Evolutionary conservation across 2,888 invertebrate species (phyloP).

Genomic region (Emmelina monodactyla): DNA sequence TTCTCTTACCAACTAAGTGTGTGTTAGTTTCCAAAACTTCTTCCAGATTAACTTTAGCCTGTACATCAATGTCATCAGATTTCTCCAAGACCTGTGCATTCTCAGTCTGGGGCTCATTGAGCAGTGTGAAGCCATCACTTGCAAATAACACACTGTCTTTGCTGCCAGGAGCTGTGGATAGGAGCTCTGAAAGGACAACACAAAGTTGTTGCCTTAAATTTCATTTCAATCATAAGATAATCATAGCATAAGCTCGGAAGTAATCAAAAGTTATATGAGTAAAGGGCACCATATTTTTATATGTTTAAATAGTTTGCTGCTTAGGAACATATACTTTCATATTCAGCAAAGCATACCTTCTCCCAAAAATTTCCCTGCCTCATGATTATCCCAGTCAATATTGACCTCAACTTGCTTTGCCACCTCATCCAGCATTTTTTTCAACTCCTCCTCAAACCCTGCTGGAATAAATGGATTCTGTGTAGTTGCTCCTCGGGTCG

Average conservation of each 20-base stretch:
- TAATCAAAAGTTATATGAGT: too few species aligned
- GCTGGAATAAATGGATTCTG: conserved; percentile 91
- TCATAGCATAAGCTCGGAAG: too few species aligned
- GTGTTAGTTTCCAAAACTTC: conserved; percentile 69
- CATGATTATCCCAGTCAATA: conserved; percentile 44
- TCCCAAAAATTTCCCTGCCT: conserved; percentile 52
- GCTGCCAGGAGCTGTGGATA: conserved; percentile 75
- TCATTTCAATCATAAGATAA: too few species aligned
- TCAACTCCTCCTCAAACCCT: conserved; percentile 71
- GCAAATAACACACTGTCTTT: conserved; percentile 64
- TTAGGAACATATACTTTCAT: too few species aligned
- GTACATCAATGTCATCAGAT: conserved; percentile 29
- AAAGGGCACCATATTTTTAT: too few species aligned
- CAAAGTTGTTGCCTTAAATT: too few species aligned
- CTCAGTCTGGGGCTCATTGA: conserved; percentile 26
- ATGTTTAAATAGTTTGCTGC: too few species aligned
- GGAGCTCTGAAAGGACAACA: conserved; percentile 59
- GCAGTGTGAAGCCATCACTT: conserved; percentile 57
- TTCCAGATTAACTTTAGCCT: conserved; percentile 63
- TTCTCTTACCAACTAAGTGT: conserved; percentile 57
- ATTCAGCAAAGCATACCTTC: too few species aligned
- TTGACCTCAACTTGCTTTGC: conserved; percentile 37
- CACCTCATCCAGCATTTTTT: conserved; percentile 44
- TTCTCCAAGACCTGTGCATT: conserved; percentile 21
- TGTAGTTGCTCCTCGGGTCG: conserved; percentile 77